Evolutionary conservation across 2,113 vertebrate genomes (phyloP).

Genomic region (Chlorodrepanis virens): DNA sequence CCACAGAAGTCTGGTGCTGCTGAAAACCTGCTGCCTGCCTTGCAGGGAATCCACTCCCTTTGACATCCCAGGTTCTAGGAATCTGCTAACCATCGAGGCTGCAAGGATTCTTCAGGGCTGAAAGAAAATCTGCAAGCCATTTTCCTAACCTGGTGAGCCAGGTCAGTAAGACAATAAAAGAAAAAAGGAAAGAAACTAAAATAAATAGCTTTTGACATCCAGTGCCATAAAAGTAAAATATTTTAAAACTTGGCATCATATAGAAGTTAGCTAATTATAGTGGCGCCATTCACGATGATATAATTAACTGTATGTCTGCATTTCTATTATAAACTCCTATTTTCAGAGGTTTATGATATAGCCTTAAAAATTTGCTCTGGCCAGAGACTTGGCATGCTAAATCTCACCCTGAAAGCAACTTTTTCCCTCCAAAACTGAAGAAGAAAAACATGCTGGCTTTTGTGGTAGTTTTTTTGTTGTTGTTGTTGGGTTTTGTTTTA

Average conservation of each 20-base stretch:
- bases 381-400: constrained; percentile 40
- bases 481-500: not conserved
- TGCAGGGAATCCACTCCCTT: not conserved
- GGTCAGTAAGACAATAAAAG: constrained; percentile 40
- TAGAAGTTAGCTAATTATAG: constrained; percentile 72
- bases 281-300: constrained; percentile 70
- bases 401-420: constrained; percentile 6
- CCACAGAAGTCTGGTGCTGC: not conserved
- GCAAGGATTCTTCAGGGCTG: not conserved
- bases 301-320: constrained; percentile 77
- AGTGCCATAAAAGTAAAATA: constrained; percentile 66
- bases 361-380: constrained; percentile 62
- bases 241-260: constrained; percentile 72
- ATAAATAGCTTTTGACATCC: constrained; percentile 60
- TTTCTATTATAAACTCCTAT: constrained; percentile 71
- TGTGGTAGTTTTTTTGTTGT: not conserved
- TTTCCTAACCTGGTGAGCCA: constrained; percentile 52
- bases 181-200: constrained; percentile 37
- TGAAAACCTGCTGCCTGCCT: not conserved
- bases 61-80: not conserved
- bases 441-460: not conserved
- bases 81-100: not conserved
- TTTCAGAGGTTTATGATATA: constrained; percentile 70
- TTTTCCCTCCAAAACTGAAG: constrained; percentile 12
- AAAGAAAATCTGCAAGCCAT: constrained; percentile 49